Evolutionary conservation across 2,888 invertebrate genomes (phyloP), one percentile per base, ranked within the genome.

Genomic region (Dorcus parallelipipedus): DNA sequence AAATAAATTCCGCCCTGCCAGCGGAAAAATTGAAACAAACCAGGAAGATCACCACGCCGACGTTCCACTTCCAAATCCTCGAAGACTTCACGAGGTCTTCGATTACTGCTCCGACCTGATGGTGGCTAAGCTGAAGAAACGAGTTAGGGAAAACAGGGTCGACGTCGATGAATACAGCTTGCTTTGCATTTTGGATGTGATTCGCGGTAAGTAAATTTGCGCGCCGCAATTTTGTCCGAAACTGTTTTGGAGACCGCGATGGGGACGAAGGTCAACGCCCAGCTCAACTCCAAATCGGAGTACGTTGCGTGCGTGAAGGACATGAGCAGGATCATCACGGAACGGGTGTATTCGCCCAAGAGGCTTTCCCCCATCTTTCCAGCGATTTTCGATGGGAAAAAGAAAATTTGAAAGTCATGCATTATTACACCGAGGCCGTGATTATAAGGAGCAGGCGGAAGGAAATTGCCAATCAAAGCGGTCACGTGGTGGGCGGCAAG

Each of bases 241-340:
- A 38, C 20, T 17, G 4, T 49, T 20, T 54, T 81, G 90, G 93
- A 93, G 79, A 87, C 91, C 7, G 89, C 93, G 4, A 94, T 94
- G 93, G 93, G 93, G 1, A 83, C 86, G 6, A 82, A 84, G 33
- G 79, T 91, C 0, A 81, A 90, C 71, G 90, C 91, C 0, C 93
- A 93, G 75, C 79, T 79, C 8, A 80, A 88, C 69, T 79, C 80
- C 4, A 82, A 89, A 62, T 88, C 89, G 0, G 83, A 86, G 65
- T 93, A 91, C 71, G 89, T 91, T 0, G 79, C 81, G 68, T 86
- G 90, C 6, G 86, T 92, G 40, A 85, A 86, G 75, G 82, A 81
- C 52, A 70, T 76, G 69, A 70, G 71, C 51, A 62, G 71, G 48
- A 67, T 77, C n/a, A 64, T 75, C 0, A 63, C 74, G 3, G 68